Evolutionary conservation across 2,113 vertebrate species (phyloP), one percentile per base, ranked within the genome.

Genomic region (Lophochroa leadbeateri): DNA sequence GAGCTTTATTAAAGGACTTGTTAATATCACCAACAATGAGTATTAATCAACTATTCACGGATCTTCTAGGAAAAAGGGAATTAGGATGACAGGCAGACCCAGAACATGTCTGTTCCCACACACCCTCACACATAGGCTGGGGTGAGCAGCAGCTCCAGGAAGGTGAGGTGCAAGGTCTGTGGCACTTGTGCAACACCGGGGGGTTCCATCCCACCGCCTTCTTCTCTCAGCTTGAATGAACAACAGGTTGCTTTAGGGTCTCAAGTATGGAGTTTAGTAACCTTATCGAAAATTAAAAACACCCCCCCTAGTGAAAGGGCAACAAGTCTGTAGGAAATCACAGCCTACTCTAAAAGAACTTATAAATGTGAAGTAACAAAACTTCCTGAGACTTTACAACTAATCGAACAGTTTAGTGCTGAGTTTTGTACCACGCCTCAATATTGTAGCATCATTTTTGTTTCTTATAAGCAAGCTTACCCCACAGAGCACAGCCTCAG

Each of bases 141-240:
- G 18, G 18, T 29, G 78, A 41, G 41, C 70, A 85, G 67, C 11
- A 49, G 29, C 31, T 80, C 7, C 11, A 19, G 21, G 8, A 69
- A 7, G 29, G 10, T 0, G 1, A 50, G 23, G 9, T 17, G 8
- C 2, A 10, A 79, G 11, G 61, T 35, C 61, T 46, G 19, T 2
- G 5, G 39, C 27, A 39, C 28, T 23, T 0, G 0, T 13, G 31
- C 19, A 78, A 35, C 9, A 33, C 16, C 17, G 3, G 0, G 3
- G 3, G 13, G 8, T 46, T 82, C 37, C 47, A 71, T 23, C 8
- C 33, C 25, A 27, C 9, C 28, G 53, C 28, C 13, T 49, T 43
- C 23, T 53, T 21, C 31, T 61, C 55, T n/a, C 1, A 2, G 31
- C 57, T 25, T 64, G 12, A 53, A 49, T 3, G 4, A 84, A 41